A percentile compares a stretch with the other conserved stretches of the same genome.
phyloP scores from a whole-genome alignment of 2,113 vertebrate genomes.

The Corvus cornix region DNA sequence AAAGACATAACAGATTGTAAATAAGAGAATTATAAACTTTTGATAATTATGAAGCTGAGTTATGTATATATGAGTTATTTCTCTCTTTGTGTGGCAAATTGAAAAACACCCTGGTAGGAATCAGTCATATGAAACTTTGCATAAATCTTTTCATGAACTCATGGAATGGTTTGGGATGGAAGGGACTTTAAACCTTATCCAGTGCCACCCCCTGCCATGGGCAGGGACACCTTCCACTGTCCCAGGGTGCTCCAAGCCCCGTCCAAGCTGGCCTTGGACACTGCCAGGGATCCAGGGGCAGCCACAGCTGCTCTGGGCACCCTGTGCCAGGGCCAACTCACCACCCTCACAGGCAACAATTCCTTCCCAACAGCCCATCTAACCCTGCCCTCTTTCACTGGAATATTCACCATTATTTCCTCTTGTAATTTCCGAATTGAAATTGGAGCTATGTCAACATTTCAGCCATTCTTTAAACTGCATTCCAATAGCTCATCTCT shows the following conservation, averaged over 20 bases:
- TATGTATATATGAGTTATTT: background rate
- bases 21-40: background rate
- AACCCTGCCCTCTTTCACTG: background rate
- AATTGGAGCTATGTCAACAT: background rate
- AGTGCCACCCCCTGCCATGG: accelerated
- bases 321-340: background rate
- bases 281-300: background rate
- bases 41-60: background rate
- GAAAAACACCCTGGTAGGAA: background rate
- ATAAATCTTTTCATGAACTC: background rate
- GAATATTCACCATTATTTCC: background rate
- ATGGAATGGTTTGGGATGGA: background rate
- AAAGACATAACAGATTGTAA: background rate
- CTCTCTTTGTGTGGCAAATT: background rate
- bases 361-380: background rate
- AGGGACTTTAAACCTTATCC: too few species aligned
- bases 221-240: accelerated
- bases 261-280: accelerated
- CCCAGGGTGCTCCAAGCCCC: accelerated
- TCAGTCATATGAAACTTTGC: background rate
- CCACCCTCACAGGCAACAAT: background rate
- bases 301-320: background rate
- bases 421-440: background rate
- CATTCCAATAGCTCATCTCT: background rate
- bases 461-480: background rate